Evolutionary conservation across 2,797 vertebrate species (phyloP).

Genomic region (Leptatherina wallacei): DNA sequence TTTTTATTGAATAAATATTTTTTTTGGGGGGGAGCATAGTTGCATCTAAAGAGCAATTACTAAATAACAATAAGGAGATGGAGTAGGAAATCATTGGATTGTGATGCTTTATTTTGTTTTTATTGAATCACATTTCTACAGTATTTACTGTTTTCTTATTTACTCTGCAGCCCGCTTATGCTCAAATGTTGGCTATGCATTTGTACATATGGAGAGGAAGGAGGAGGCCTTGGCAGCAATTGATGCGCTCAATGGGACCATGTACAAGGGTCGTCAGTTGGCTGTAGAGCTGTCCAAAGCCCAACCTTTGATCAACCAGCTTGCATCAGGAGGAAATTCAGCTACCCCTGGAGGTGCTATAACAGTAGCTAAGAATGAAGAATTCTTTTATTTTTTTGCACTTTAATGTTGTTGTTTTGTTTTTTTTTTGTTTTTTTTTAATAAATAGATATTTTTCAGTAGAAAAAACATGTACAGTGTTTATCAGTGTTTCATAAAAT

Average conservation of each 20-base stretch:
- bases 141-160: background rate
- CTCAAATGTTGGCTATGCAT: constrained; percentile 92
- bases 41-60: background rate
- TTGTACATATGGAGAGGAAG: constrained; percentile 98
- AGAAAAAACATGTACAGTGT: background rate
- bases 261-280: constrained; percentile 93
- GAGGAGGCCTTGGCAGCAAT: constrained; percentile 93
- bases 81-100: background rate
- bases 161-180: constrained; percentile 82
- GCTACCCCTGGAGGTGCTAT: constrained; percentile 24
- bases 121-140: background rate
- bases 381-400: no score
- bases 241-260: constrained; percentile 93
- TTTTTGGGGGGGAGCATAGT: background rate
- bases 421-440: background rate
- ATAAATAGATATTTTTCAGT: no score
- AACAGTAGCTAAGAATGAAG: constrained; percentile 4
- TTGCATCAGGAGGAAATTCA: constrained; percentile 54
- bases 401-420: no score
- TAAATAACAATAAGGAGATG: background rate
- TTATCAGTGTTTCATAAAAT: background rate
- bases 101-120: background rate
- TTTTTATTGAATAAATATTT: background rate
- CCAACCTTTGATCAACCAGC: constrained; percentile 82
- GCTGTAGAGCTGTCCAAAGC: constrained; percentile 94